A percentile compares a stretch with the other conserved stretches of the same genome.
Conservation (phyloP, 2,888 invertebrate genomes). For the Oeneis ivallda region DNA sequence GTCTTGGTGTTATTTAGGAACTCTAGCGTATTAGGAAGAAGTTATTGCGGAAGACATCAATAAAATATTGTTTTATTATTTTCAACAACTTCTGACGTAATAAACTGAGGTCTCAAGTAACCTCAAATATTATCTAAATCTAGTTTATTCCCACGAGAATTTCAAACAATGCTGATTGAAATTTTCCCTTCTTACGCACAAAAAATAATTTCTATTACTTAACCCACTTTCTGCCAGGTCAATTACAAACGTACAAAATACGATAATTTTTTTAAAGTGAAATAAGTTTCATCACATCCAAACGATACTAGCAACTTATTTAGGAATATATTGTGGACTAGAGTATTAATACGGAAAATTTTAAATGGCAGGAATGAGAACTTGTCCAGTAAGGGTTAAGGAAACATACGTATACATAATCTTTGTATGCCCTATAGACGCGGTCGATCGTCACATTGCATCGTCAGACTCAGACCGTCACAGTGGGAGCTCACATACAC, state of each 20-base stretch:
- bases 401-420: neutral
- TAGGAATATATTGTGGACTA: too few relatives aligned
- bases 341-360: neutral
- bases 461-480: conserved; percentile 21
- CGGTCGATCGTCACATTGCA: conserved; percentile 5
- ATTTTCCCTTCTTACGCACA: neutral
- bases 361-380: neutral
- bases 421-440: conserved; percentile 7
- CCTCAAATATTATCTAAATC: neutral
- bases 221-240: too few relatives aligned
- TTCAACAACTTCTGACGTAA: neutral
- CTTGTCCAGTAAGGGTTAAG: neutral
- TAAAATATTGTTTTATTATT: conserved; percentile 11
- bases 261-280: too few relatives aligned
- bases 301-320: too few relatives aligned
- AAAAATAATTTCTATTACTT: too few relatives aligned
- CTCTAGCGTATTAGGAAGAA: conserved; percentile 11
- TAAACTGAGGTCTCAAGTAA: neutral
- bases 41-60: conserved; percentile 17
- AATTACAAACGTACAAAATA: too few relatives aligned
- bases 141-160: neutral
- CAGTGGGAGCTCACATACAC: conserved; percentile 46
- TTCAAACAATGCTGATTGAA: neutral
- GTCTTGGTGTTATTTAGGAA: conserved; percentile 11
- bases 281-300: too few relatives aligned